Evolutionary conservation across 2,797 vertebrate genomes (phyloP), one percentile per base, ranked within the genome.

Genomic region (Anabacerthia variegaticeps): DNA sequence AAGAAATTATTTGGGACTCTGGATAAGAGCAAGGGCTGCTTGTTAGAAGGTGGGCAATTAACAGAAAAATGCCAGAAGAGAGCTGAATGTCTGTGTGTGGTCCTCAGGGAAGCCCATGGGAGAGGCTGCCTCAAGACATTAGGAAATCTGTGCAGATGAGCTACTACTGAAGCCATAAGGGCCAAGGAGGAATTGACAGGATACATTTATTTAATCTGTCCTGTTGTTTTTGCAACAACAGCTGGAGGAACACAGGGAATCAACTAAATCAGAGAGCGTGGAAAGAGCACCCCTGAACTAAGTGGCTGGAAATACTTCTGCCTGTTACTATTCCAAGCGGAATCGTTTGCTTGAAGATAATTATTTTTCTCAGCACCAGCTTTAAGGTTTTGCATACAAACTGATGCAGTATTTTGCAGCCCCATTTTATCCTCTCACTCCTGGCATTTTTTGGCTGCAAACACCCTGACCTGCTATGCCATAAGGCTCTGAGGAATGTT

Each of bases 11-110:
- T 93, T 85, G 52, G 2, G 9, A 58, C 46, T 68, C 58, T 56
- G 77, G 63, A 92, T 77, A 89, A 90, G 66, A 1, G 6, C 36
- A 55, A 56, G 55, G 48, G 34, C 63, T 86, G 63, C 80, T 85
- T 58, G 43, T 89, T 90, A 90, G 71, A 90, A 90, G 92, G 90
- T 28, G 52, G 71, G 83, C 75, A 97, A 95, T 96, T 96, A 96
- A 71, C 74, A 92, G 71, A 34, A 76, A 95, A 76, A 69, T 32
- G 41, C 61, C 51, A 62, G 32, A 65, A 54, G 39, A 55, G 43
- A 88, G 76, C 34, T 44, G 63, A 59, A 82, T 66, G 87, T 36
- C 63, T 94, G 86, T 96, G 95, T 96, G 96, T 95, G 96, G 92
- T 95, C 95, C 77, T 72, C 78, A 67, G 67, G 44, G 89, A 89